phyloP scores from a whole-genome alignment of 2,888 invertebrate species.

The Taenaris catops region DNA sequence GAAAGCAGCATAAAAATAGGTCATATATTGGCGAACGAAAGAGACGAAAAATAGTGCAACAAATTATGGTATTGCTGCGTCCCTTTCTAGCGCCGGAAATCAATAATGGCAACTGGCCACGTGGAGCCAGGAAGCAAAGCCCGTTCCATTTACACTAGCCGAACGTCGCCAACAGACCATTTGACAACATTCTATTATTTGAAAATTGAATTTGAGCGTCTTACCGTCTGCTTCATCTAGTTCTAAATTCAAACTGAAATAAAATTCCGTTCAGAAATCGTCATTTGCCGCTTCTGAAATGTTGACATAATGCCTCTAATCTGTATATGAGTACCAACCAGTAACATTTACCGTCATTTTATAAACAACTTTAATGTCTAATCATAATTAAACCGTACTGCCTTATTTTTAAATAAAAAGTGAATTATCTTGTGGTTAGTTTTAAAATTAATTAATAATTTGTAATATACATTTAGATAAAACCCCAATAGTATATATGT shows the following conservation, averaged over 20 bases:
- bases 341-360: too few species aligned
- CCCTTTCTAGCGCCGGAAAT: conserved; percentile 73
- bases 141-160: conserved; percentile 64
- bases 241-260: conserved; percentile 8
- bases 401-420: too few species aligned
- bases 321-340: too few species aligned
- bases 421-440: too few species aligned
- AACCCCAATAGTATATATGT: too few species aligned
- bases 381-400: too few species aligned
- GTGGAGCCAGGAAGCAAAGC: conserved; percentile 67
- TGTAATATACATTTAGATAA: too few species aligned
- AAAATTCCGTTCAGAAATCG: conserved; percentile 10
- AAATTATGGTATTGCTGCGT: conserved; percentile 67
- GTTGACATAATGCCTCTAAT: too few species aligned
- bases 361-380: too few species aligned
- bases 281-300: conserved; percentile 9
- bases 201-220: conserved; percentile 46
- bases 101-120: conserved; percentile 77
- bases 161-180: conserved; percentile 48
- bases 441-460: too few species aligned
- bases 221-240: conserved; percentile 13
- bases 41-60: conserved; percentile 75
- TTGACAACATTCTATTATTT: conserved; percentile 39
- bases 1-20: conserved; percentile 77
- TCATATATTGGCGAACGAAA: conserved; percentile 74